Evolutionary conservation across 2,113 vertebrate genomes (phyloP), one percentile per base, ranked within the genome.

Genomic region (Tenebrosternarchus preto): DNA sequence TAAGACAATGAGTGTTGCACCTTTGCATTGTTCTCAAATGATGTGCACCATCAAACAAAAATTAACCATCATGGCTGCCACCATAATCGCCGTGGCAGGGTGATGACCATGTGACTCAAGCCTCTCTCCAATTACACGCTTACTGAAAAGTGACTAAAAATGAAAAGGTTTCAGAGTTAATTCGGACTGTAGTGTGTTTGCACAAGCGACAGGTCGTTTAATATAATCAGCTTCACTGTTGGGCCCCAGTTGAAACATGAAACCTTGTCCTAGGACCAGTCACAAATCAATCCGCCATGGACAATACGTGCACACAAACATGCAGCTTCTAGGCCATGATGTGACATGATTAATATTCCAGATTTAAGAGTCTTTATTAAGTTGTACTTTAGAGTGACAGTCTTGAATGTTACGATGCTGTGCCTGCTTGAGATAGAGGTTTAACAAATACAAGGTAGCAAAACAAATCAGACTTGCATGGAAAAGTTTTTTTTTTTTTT

Each of bases 71-170:
- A n/a, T 2, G 16, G 50, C 50, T 69, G 19, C 9, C 22, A 72
- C 25, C 59, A n/a, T 25, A 29, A 57, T 59, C 22, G 25, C 20
- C 20, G 27, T 33, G 31, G n/a, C n/a, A 5, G 53, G 16, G 29
- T 36, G 63, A 74, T 59, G 66, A 27, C 67, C 59, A 56, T 78
- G 11, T 11, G 75, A 77, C 56, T 39, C 7, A 22, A 20, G 39
- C 19, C 12, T 29, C 6, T 60, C 60, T 16, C 46, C 27, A 11
- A 70, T 36, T 19, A 17, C 15, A 16, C 46, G 19, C 66, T 60
- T 55, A 15, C 33, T 71, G 56, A 59, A 20, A n/a, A 59, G 5
- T 9, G 56, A 59, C 2, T 22, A 50, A 9, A 50, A 12, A 50
- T 12, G 11, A 2, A 12, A 50, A 15, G 43, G 15, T 36, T 36